phyloP scores from a whole-genome alignment of 2,797 vertebrate species.

The Urocyon cinereoargenteus region DNA sequence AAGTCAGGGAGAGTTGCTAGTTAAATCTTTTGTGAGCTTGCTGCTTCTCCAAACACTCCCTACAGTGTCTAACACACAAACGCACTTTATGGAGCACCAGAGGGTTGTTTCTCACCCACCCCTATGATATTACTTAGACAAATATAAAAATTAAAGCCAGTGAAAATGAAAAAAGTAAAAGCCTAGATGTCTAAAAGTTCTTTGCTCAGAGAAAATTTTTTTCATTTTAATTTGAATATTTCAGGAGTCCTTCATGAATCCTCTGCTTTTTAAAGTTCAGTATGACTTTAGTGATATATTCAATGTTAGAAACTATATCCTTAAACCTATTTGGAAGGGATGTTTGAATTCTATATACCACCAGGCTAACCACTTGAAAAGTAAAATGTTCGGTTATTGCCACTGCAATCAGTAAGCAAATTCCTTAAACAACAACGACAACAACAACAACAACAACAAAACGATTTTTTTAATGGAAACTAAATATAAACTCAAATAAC shows the following conservation, averaged over 20 bases:
- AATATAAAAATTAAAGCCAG: slow-evolving; percentile 39
- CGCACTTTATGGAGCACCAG: not conserved
- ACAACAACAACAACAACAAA: not conserved
- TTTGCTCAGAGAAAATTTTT: slow-evolving; percentile 8
- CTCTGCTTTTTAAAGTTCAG: slow-evolving; percentile 52
- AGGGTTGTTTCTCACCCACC: not conserved
- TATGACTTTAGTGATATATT: slow-evolving; percentile 40
- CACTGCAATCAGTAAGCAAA: not conserved
- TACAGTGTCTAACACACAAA: not conserved
- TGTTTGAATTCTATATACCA: not conserved
- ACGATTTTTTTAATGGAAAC: not conserved
- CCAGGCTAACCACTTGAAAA: not conserved
- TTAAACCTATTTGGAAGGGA: not conserved
- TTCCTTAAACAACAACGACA: slow-evolving; percentile 26
- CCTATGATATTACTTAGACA: not conserved
- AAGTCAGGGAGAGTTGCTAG: not conserved
- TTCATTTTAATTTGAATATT: not conserved
- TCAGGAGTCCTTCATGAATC: not conserved
- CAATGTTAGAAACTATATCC: not conserved
- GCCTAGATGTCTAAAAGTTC: not conserved
- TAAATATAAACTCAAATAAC: not conserved
- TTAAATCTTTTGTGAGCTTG: slow-evolving; percentile 54
- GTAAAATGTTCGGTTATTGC: not conserved
- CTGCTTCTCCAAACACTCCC: not conserved
- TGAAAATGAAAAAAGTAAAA: not conserved